Evolutionary conservation across 2,797 vertebrate species (phyloP).

Genomic region (Prionace glauca): DNA sequence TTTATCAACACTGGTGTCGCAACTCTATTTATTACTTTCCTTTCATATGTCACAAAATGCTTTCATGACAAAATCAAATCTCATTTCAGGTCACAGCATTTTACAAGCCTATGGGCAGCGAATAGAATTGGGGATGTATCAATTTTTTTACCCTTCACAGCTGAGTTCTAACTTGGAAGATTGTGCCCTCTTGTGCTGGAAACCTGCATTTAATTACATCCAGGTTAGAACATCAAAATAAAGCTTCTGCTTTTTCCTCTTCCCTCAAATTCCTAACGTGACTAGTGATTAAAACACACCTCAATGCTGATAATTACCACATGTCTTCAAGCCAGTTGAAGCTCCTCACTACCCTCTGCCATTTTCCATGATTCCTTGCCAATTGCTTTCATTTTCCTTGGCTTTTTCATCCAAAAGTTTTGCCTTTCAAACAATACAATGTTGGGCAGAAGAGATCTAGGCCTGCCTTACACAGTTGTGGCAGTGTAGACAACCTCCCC

Average conservation of each 20-base stretch:
- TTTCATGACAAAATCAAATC: neutral
- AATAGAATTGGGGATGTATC: neutral
- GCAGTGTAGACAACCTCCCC: neutral
- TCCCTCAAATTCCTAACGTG: neutral
- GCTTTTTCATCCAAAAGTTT: neutral
- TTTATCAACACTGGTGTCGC: neutral
- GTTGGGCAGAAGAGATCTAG: neutral
- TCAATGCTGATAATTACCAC: neutral
- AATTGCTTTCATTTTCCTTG: neutral
- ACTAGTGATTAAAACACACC: neutral
- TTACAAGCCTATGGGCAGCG: neutral
- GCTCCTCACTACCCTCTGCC: neutral
- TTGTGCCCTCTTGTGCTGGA: neutral
- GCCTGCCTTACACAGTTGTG: neutral
- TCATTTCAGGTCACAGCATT: neutral
- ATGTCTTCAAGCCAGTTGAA: neutral
- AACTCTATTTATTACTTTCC: neutral
- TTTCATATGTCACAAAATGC: neutral
- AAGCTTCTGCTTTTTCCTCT: neutral
- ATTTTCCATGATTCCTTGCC: neutral
- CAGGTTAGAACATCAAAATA: neutral
- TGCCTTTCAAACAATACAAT: neutral
- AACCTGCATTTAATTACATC: neutral
- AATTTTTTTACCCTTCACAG: neutral
- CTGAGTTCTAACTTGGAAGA: neutral